Conservation (phyloP, 2,113 vertebrate genomes). For the Laticauda colubrina region DNA sequence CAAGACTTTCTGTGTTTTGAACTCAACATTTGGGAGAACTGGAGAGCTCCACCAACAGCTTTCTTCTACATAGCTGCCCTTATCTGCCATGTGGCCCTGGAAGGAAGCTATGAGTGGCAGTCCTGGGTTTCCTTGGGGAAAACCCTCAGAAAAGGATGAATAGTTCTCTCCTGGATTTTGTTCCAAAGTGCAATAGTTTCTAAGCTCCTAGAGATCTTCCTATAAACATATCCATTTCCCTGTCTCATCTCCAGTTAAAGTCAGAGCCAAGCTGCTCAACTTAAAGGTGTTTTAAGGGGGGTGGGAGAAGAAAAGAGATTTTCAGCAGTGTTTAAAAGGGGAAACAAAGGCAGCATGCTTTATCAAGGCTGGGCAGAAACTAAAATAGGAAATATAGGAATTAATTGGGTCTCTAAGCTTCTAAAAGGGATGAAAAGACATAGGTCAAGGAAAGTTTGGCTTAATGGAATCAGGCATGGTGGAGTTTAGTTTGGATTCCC, state of each 20-base stretch:
- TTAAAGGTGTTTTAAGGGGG: background rate
- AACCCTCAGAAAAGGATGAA: background rate
- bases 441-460: background rate
- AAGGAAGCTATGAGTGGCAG: background rate
- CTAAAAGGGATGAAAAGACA: background rate
- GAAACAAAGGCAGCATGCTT: background rate
- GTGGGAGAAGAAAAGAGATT: background rate
- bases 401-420: background rate
- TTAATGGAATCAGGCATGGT: background rate
- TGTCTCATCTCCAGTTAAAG: background rate
- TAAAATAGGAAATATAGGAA: background rate
- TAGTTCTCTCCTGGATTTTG: background rate
- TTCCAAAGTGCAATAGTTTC: background rate
- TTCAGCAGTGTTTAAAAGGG: background rate
- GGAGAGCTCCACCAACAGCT: background rate
- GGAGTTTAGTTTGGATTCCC: too few species aligned
- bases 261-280: background rate
- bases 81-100: background rate
- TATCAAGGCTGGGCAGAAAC: background rate
- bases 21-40: background rate
- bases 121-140: background rate
- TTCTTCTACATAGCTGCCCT: background rate
- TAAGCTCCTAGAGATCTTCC: background rate
- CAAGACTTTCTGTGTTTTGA: background rate
- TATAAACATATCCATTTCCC: background rate